Evolutionary conservation across 2,888 invertebrate species (phyloP), one percentile per base, ranked within the genome.

Genomic region (Netelia inedita): DNA sequence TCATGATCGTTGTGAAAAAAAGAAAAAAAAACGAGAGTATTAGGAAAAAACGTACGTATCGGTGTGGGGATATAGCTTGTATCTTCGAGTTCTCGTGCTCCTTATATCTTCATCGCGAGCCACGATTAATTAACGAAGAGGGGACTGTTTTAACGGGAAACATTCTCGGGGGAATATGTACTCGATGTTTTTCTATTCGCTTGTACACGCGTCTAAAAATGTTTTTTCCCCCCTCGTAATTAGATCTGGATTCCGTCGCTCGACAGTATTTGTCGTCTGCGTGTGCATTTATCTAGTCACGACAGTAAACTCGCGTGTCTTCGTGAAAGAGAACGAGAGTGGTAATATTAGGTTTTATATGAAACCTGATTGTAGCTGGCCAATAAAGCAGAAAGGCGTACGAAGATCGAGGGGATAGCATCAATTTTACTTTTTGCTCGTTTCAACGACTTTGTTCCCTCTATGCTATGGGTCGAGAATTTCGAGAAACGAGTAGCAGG

Each of bases 171-270:
- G 63, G 65, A 43, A n/a, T 8, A 11, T 57, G 10, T 57, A 19
- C 19, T 21, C n/a, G 16, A 14, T 16, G 57, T 21, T 57, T 16
- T 23, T 11, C 10, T 68, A 21, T 23, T 6, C 23, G n/a, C 50
- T 69, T n/a, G 28, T 6, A 35, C 11, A 11, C 23, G 23, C 21
- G n/a, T 61, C 43, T 10, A 21, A 43, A 16, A 2, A 10, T 8
- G 50, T 53, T 76, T 79, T 79, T 83, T 72, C 50, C 79, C 35
- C 16, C 50, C 35, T 59, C 61, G 73, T 83, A 79, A 83, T 83
- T 83, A 57, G 82, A n/a, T 55, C 68, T 63, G 59, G 61, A 83
- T 83, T 83, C 79, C 72, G 41, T 55, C 5, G 43, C 53, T 55
- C 63, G 50, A 63, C 53, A 43, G 74, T 19, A 19, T 57, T 16